phyloP scores from a whole-genome alignment of 1,140 invertebrate genomes.

The Neuroterus valhalla region DNA sequence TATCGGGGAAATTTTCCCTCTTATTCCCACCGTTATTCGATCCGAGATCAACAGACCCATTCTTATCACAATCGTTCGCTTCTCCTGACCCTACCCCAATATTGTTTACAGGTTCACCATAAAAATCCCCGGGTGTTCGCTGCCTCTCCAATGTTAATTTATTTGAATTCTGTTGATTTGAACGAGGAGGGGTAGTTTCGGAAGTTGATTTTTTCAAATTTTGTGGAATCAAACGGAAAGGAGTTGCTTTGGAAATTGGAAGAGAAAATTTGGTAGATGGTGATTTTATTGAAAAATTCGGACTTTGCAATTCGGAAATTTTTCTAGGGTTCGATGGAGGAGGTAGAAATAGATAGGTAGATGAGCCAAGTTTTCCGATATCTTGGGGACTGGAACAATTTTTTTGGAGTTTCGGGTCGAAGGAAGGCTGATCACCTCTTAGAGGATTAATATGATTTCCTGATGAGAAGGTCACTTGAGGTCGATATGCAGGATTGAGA shows the following conservation, averaged over 20 bases:
- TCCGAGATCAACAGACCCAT: neutral
- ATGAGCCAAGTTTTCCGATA: neutral
- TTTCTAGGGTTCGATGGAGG: neutral
- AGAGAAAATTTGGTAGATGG: neutral
- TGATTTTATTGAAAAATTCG: neutral
- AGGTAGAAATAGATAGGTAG: neutral
- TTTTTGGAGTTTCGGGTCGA: neutral
- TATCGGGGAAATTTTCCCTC: neutral
- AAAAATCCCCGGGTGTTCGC: no score
- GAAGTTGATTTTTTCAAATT: neutral
- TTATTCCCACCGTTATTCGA: neutral
- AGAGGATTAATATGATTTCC: neutral
- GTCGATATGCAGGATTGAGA: constrained; percentile 7
- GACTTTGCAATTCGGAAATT: neutral
- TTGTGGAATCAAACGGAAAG: neutral
- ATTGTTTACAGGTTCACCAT: no score
- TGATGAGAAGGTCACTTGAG: constrained; percentile 10
- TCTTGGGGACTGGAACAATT: neutral
- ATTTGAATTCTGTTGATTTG: no score
- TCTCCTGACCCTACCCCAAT: no score
- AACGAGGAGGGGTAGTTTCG: no score
- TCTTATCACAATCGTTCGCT: neutral
- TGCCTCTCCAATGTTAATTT: no score
- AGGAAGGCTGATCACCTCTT: no score
- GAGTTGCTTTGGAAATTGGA: neutral